A percentile compares a stretch with the other conserved stretches of the same genome.
These are phyloP conservation scores for Chydorus sphaericus DNA, from an alignment of 2,888 invertebrate species.

Conservation along the genomic window DNA sequence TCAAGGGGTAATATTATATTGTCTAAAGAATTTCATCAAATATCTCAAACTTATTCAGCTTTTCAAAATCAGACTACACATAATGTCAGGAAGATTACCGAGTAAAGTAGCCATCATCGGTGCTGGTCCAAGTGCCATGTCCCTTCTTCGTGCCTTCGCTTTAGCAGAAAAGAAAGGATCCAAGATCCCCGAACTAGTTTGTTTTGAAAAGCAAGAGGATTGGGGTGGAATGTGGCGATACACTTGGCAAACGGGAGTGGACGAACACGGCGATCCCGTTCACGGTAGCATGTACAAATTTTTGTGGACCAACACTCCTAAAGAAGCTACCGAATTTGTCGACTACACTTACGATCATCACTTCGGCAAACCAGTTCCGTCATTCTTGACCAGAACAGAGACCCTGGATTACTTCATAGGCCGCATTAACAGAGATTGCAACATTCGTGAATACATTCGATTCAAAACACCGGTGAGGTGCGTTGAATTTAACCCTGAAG, in stretches of 20 bases:
- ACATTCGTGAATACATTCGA: background rate
- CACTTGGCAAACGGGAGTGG: background rate
- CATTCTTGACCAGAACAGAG: background rate
- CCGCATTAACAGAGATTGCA: background rate
- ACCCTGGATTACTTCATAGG: background rate
- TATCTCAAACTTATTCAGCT: too few species aligned
- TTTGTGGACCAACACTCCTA: background rate
- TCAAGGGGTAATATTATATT: too few species aligned
- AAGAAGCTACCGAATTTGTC: background rate
- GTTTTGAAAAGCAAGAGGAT: slow-evolving; percentile 1
- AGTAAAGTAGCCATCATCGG: background rate
- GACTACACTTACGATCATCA: slow-evolving; percentile 3
- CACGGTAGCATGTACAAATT: background rate
- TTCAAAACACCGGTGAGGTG: background rate
- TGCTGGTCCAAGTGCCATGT: background rate
- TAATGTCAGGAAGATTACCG: too few species aligned
- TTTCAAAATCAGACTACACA: too few species aligned
- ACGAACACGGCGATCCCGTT: background rate
- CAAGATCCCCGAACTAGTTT: background rate
- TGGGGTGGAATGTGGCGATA: slow-evolving; percentile 1
- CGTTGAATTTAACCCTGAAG: background rate
- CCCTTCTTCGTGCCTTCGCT: background rate
- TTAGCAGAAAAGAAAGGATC: background rate
- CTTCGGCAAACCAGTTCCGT: background rate
- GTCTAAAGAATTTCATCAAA: too few species aligned